Percentiles rank a stretch among this genome's conserved stretches.
These are phyloP conservation scores for Omphaloscelis lunosa DNA, from an alignment of 2,888 invertebrate species.

Conservation along the genomic window DNA sequence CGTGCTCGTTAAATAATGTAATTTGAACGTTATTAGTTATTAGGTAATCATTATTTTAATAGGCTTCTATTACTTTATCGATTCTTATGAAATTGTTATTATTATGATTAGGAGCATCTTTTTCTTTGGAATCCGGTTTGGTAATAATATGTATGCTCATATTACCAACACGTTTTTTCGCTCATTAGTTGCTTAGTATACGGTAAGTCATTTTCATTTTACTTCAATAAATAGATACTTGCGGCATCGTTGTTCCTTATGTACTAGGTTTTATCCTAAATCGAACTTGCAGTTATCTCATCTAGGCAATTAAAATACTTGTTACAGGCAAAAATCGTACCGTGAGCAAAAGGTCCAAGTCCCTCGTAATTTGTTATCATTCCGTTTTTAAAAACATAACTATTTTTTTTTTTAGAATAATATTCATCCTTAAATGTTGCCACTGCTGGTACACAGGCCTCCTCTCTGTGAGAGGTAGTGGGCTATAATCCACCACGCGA, in stretches of 20 bases:
- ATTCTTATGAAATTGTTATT: conserved; percentile 14
- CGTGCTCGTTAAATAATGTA: conserved; percentile 45
- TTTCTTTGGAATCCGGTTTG: conserved; percentile 3
- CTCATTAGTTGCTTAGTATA: too few species aligned
- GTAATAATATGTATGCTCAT: conserved; percentile 2
- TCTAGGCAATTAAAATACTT: conserved; percentile 7
- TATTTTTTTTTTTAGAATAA: too few species aligned
- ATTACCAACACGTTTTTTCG: background rate
- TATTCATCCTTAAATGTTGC: too few species aligned
- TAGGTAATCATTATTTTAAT: conserved; percentile 52
- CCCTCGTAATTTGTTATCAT: too few species aligned
- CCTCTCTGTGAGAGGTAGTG: too few species aligned
- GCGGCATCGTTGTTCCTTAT: background rate
- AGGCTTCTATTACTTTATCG: conserved; percentile 39
- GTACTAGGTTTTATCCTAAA: background rate
- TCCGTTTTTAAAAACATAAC: too few species aligned
- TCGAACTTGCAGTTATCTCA: background rate
- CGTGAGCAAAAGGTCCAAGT: too few species aligned
- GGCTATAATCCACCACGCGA: too few species aligned
- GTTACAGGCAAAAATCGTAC: background rate
- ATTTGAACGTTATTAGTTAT: conserved; percentile 56
- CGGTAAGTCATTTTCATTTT: background rate
- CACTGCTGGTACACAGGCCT: too few species aligned
- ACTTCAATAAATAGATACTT: background rate
- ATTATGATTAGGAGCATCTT: conserved; percentile 1